Evolutionary conservation across 2,888 invertebrate genomes (phyloP).

Genomic region (Agrochola circellaris): DNA sequence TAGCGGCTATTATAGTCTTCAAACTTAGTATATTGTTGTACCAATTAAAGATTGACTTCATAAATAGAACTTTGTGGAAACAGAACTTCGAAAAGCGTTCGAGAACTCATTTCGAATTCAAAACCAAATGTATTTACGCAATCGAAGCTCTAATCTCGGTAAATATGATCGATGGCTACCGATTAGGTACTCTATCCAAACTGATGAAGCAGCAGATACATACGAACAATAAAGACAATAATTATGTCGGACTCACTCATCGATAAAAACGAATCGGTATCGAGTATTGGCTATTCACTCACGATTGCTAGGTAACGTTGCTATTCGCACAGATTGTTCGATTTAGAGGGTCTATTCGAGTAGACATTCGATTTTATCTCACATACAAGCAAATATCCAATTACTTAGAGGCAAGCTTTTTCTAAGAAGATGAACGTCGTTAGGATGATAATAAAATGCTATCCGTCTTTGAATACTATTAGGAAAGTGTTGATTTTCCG

Average conservation of each 20-base stretch:
- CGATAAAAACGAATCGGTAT: slow-evolving; percentile 63
- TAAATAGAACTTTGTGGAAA: slow-evolving; percentile 2
- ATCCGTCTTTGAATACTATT: slow-evolving; percentile 43
- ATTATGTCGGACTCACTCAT: slow-evolving; percentile 63
- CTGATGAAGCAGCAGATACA: slow-evolving; percentile 20
- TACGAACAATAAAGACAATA: slow-evolving; percentile 43
- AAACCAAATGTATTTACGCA: slow-evolving; percentile 23
- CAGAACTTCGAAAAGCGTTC: slow-evolving; percentile 15
- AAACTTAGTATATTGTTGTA: not conserved
- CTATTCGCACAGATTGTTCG: slow-evolving; percentile 70
- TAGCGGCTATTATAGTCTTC: not conserved
- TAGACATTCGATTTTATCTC: slow-evolving; percentile 79
- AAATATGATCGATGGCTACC: slow-evolving; percentile 29
- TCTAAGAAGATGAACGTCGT: slow-evolving; percentile 71
- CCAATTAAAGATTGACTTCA: slow-evolving; percentile 14
- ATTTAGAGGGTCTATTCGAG: slow-evolving; percentile 75
- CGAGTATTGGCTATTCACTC: slow-evolving; percentile 58
- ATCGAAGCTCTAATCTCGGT: slow-evolving; percentile 23
- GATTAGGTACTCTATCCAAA: slow-evolving; percentile 20
- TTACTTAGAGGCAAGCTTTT: slow-evolving; percentile 81
- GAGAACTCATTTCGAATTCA: slow-evolving; percentile 31
- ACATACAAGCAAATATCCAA: slow-evolving; percentile 83
- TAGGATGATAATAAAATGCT: slow-evolving; percentile 73
- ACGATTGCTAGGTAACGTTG: slow-evolving; percentile 63
- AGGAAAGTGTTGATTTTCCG: slow-evolving; percentile 42